These are phyloP conservation scores for Trimorus sp. DNA, from an alignment of 2,888 invertebrate genomes.

Conservation along the genomic window DNA sequence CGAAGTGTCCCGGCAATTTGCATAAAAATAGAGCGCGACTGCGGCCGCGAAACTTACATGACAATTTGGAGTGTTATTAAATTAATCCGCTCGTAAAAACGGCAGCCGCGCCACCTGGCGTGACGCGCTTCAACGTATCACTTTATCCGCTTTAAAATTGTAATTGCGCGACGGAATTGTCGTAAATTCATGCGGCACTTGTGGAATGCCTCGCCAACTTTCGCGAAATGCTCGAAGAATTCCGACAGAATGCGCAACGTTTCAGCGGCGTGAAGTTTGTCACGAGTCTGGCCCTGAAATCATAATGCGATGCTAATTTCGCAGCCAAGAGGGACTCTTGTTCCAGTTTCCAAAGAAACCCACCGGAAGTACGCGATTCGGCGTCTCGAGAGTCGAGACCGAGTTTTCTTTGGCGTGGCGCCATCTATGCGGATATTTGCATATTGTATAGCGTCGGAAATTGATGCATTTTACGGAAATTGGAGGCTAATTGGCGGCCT, in stretches of 20 bases:
- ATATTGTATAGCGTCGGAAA: too few species aligned
- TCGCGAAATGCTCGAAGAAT: conserved; percentile 48
- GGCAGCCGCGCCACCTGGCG: background rate
- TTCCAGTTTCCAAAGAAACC: too few species aligned
- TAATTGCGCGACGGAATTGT: conserved; percentile 52
- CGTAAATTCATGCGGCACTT: conserved; percentile 58
- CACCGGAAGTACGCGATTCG: too few species aligned
- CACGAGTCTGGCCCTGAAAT: conserved; percentile 11
- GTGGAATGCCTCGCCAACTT: conserved; percentile 51
- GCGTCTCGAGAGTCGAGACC: too few species aligned
- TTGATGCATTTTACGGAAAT: too few species aligned
- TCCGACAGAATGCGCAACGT: conserved; percentile 23
- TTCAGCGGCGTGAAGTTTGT: conserved; percentile 36
- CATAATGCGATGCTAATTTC: conserved; percentile 41
- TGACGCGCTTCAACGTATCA: conserved; percentile 28
- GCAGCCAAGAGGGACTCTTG: background rate
- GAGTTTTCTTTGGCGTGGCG: too few species aligned
- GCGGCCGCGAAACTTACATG: conserved; percentile 7
- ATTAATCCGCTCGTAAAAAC: conserved; percentile 31
- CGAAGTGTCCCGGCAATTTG: conserved; percentile 13
- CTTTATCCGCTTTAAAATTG: conserved; percentile 57
- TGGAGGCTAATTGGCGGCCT: conserved; percentile 48
- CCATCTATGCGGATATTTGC: too few species aligned
- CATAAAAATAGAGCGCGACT: conserved; percentile 18
- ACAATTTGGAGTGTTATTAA: conserved; percentile 41